These are phyloP conservation scores for Pterocles orientalis DNA, from an alignment of 2,113 vertebrate species.

Conservation along the genomic window DNA sequence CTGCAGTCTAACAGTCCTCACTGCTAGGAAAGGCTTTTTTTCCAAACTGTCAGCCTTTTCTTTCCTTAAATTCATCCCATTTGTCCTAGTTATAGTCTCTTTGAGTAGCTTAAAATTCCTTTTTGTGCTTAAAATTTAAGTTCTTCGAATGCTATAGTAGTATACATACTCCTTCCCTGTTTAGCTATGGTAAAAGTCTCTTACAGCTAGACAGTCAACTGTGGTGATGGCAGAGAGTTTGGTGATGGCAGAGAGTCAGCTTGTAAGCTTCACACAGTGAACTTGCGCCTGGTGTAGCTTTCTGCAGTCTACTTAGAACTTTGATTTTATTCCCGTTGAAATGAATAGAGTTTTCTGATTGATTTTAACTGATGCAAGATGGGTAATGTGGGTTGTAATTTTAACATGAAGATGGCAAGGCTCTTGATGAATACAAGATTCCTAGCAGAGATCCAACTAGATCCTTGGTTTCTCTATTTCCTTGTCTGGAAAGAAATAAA, in stretches of 20 bases:
- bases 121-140: neutral
- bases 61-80: slow-evolving; percentile 42
- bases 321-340: neutral
- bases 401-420: neutral
- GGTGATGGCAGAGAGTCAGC: neutral
- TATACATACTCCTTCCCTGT: neutral
- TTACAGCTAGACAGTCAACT: neutral
- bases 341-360: neutral
- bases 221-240: neutral
- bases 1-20: slow-evolving; percentile 51
- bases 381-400: neutral
- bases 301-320: neutral
- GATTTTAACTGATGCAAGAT: neutral
- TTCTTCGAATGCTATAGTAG: neutral
- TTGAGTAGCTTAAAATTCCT: neutral
- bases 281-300: neutral
- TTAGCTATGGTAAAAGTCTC: slow-evolving; percentile 1
- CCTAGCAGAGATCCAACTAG: neutral
- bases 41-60: slow-evolving; percentile 18
- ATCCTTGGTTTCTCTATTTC: neutral
- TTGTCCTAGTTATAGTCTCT: neutral
- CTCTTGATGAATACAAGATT: neutral
- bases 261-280: neutral
- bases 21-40: slow-evolving; percentile 38
- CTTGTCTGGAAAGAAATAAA: neutral